Percentiles rank a stretch among this genome's conserved stretches.
Evolutionary conservation across 2,113 vertebrate genomes (phyloP).

Genomic region (Zonotrichia leucophrys): DNA sequence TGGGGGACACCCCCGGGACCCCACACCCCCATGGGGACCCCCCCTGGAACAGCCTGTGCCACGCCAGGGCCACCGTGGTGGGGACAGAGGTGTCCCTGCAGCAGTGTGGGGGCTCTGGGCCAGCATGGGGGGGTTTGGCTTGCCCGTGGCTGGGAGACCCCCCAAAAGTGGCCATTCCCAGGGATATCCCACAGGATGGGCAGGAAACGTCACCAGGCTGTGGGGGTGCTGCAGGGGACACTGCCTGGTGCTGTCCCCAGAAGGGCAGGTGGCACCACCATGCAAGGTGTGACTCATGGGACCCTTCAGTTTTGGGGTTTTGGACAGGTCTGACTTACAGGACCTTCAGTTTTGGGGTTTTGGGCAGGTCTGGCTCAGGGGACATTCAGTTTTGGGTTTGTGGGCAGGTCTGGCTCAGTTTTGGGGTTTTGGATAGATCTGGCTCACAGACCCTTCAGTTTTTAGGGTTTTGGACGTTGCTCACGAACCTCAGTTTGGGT

Average conservation of each 20-base stretch:
- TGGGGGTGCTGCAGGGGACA: background rate
- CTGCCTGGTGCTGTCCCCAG: background rate
- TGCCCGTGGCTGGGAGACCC: rapidly evolving
- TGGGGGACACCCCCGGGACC: rapidly evolving
- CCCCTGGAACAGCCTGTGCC: background rate
- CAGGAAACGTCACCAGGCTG: background rate
- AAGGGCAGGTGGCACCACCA: background rate
- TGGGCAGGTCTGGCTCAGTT: no score
- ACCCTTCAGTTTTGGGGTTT: no score
- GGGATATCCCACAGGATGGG: background rate
- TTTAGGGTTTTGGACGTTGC: no score
- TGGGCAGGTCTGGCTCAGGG: no score
- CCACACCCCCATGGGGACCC: background rate
- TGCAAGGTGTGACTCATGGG: background rate
- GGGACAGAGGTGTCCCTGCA: background rate
- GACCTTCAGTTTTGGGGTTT: no score
- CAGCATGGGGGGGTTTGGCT: no score
- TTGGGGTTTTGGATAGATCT: no score
- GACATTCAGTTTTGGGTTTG: no score
- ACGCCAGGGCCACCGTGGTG: rapidly evolving
- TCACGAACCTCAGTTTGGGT: no score
- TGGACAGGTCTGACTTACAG: no score
- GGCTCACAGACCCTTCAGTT: no score
- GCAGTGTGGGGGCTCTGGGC: background rate
- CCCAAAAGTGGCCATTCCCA: background rate